Evolutionary conservation across 2,888 invertebrate genomes (phyloP), one percentile per base, ranked within the genome.

Genomic region (Dicycla oo): DNA sequence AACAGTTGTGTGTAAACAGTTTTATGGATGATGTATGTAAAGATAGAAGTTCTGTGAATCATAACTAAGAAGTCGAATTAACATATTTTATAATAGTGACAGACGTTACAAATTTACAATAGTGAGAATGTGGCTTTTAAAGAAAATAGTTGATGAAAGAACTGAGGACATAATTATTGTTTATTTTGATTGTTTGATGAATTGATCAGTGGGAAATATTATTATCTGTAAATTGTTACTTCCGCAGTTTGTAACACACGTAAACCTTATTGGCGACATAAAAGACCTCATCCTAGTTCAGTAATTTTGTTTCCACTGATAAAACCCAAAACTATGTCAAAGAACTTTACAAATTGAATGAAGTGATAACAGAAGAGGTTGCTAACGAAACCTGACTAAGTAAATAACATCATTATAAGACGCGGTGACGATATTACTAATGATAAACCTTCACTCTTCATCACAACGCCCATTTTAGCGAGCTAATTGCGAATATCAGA

Each of bases 401-500:
- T 80, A 80, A 86, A 86, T 85, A 86, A 75, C 77, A 82, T 78
- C 73, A 81, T 75, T 78, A 38, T 43, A 79, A 87, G 86, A 87
- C 83, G 86, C 84, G 88, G 89, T 90, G 89, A 91, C 90, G 89
- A 92, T 89, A 89, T 86, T 87, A 86, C 78, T 81, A 91, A 89
- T 89, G 92, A 92, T 93, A 92, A 91, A 92, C 90, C 89, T 90
- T 90, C 89, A 89, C 86, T 89, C 86, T 81, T 82, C 88, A 89
- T 88, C 92, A 90, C 91, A 93, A 94, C 95, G 95, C 94, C 94
- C 94, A 93, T 94, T 93, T 92, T 87, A 86, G 69, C 80, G 64
- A 86, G 76, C 78, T 77, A 56, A 76, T 73, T 68, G 69, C 76
- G 23, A 80, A 76, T 58, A 69, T 60, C 47, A 64, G 47, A 60